Base-by-base conservation (phyloP, 2,113 vertebrate genomes). In the Vidua chalybeata region DNA sequence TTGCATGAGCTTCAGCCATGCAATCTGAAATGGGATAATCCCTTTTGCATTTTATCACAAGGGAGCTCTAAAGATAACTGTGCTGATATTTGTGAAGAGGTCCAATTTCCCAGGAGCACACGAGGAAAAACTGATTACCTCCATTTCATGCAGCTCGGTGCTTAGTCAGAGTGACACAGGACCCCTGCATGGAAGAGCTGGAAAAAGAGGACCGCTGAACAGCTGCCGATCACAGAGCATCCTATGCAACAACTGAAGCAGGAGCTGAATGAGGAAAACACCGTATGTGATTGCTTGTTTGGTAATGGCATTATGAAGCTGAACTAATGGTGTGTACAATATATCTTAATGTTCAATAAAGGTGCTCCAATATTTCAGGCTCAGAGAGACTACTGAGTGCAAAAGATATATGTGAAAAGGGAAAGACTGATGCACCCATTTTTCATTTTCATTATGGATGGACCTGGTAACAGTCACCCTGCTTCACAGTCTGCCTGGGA, bases 291-390 rank as follows among this genome's bases (percentile, higher is more conserved):
- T 79, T 92, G 37, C 31, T 62, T 89, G 52, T 45, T 91, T 67
- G 63, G 55, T 93, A 94, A 90, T 66, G 43, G 55, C 46, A 66
- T 95, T 90, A 79, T 76, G 76, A 94, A 96, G 49, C n/a, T 89
- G 77, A 72, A 84, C 89, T 94, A 90, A 84, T 54, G 33, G 41
- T 43, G 23, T 61, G 26, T 78, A 63, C 1, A 0, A 61, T 73
- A 15, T 26, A 74, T 69, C 64, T 82, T 88, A 61, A 76, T 17
- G 37, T 62, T 93, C 66, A 48, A 22, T 84, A 80, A 90, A 76
- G 35, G 75, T 73, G 27, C 43, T 78, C 20, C 82, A 63, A 15
- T 84, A 79, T 39, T 84, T 48, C 56, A 46, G 35, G 46, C 58
- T 77, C 37, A 8, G 45, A 30, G 45, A 92, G 59, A 91, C 72